Percentiles rank a stretch among this genome's conserved stretches.
phyloP scores from a whole-genome alignment of 1,140 invertebrate species.

The Drosophila busckii region DNA sequence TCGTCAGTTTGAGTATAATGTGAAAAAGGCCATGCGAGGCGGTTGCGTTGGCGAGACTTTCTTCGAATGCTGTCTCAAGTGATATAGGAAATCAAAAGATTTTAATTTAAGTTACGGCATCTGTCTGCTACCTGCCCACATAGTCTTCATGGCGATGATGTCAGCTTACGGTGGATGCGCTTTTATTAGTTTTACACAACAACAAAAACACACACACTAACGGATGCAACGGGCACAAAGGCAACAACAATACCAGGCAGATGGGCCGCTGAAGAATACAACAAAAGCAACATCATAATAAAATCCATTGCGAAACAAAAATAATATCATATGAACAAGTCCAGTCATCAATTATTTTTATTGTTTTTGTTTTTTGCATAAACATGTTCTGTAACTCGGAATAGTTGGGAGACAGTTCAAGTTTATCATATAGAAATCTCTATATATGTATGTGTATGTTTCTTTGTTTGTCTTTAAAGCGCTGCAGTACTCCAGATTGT shows the following conservation, averaged over 20 bases:
- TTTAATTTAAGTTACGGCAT: slow-evolving; percentile 74
- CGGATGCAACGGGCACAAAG: not conserved
- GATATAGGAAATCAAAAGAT: slow-evolving; percentile 81
- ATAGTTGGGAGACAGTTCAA: too few species aligned
- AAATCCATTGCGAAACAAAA: slow-evolving; percentile 37
- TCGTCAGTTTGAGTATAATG: slow-evolving; percentile 97
- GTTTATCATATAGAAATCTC: too few species aligned
- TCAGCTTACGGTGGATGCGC: slow-evolving; percentile 44
- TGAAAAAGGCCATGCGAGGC: slow-evolving; percentile 96
- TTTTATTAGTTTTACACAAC: slow-evolving; percentile 58
- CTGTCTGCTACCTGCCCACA: slow-evolving; percentile 26
- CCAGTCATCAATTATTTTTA: slow-evolving; percentile 41
- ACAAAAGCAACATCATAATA: slow-evolving; percentile 66
- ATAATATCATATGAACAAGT: slow-evolving; percentile 16
- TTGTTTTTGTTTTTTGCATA: too few species aligned
- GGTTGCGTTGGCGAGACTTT: slow-evolving; percentile 95
- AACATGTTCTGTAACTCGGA: too few species aligned
- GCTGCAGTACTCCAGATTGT: too few species aligned
- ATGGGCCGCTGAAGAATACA: slow-evolving; percentile 8
- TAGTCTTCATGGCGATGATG: slow-evolving; percentile 24
- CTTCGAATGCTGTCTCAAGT: slow-evolving; percentile 98
- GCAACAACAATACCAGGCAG: slow-evolving; percentile 10
- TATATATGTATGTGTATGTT: too few species aligned
- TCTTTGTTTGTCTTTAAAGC: too few species aligned
- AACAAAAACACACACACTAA: slow-evolving; percentile 4